A percentile compares a stretch with the other conserved stretches of the same genome.
Evolutionary conservation across 2,113 vertebrate species (phyloP).

Genomic region (Carettochelys insculpta): DNA sequence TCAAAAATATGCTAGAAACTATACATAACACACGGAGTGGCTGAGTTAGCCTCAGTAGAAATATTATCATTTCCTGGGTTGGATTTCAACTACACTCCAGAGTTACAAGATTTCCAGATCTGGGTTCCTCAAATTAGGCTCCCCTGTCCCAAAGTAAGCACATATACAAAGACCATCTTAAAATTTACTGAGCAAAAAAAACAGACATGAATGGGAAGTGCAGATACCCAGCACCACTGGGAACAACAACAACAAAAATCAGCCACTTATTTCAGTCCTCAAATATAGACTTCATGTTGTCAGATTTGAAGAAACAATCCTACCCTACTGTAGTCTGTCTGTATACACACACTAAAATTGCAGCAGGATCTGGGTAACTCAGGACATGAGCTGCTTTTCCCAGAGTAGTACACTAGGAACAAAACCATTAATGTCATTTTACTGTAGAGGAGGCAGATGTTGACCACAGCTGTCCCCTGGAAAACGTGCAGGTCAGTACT

Average conservation of each 20-base stretch:
- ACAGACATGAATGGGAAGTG: neutral
- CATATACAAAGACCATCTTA: neutral
- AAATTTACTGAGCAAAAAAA: neutral
- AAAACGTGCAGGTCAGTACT: conserved; percentile 1
- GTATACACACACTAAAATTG: neutral
- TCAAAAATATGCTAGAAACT: neutral
- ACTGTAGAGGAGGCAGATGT: neutral
- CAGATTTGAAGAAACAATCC: neutral
- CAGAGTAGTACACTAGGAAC: rapidly evolving
- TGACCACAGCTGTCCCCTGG: neutral
- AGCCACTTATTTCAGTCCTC: neutral
- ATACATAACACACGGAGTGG: neutral
- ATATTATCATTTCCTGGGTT: neutral
- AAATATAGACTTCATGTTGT: neutral
- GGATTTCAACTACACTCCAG: neutral
- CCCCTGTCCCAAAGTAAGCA: neutral
- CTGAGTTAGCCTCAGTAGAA: conserved; percentile 25
- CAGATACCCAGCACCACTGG: neutral
- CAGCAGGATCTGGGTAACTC: neutral
- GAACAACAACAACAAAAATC: neutral
- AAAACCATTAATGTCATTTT: neutral
- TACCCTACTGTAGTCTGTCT: neutral
- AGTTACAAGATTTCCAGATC: neutral
- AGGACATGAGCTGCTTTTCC: neutral
- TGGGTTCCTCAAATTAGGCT: neutral